A percentile compares a stretch with the other conserved stretches of the same genome.
phyloP scores from a whole-genome alignment of 37 sponge, comb jelly and placozoan species.

The Petrosia ficiformis region DNA sequence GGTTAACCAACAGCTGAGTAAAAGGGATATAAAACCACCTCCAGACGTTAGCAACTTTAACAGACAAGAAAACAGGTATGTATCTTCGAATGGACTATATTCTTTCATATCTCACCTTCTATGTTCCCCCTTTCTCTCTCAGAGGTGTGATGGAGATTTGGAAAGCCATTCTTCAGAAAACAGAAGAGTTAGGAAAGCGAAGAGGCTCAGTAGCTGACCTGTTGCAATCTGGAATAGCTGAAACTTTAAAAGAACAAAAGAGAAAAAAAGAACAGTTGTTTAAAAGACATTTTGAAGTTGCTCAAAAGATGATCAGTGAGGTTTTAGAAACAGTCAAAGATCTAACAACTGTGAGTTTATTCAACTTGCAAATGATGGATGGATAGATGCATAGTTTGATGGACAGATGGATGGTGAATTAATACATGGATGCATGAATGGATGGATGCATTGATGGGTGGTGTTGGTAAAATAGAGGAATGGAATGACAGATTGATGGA shows the following conservation, averaged over 20 bases:
- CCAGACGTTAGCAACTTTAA: conserved; percentile 41
- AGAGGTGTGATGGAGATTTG: conserved; percentile 75
- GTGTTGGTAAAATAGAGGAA: too few relatives aligned
- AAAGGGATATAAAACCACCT: conserved; percentile 34
- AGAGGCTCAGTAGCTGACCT: conserved; percentile 46
- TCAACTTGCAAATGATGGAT: too few relatives aligned
- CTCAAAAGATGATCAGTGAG: conserved; percentile 70
- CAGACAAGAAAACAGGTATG: conserved; percentile 59
- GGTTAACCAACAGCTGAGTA: too few relatives aligned
- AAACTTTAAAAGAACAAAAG: conserved; percentile 46
- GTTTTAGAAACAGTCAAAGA: conserved; percentile 64
- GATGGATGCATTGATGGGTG: too few relatives aligned
- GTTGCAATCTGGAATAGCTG: conserved; percentile 42
- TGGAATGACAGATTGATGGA: too few relatives aligned
- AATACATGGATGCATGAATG: too few relatives aligned
- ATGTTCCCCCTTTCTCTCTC: neutral
- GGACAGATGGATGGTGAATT: too few relatives aligned
- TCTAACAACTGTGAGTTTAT: conserved; percentile 48
- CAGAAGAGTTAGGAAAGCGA: conserved; percentile 43
- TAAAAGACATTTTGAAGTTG: conserved; percentile 63
- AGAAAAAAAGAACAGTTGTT: conserved; percentile 63
- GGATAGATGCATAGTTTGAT: too few relatives aligned
- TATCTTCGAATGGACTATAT: neutral
- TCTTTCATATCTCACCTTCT: neutral
- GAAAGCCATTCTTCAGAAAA: conserved; percentile 59